These are phyloP conservation scores for Caenorhabditis sulstoni DNA, from an alignment of 2,888 invertebrate genomes.

Conservation along the genomic window DNA sequence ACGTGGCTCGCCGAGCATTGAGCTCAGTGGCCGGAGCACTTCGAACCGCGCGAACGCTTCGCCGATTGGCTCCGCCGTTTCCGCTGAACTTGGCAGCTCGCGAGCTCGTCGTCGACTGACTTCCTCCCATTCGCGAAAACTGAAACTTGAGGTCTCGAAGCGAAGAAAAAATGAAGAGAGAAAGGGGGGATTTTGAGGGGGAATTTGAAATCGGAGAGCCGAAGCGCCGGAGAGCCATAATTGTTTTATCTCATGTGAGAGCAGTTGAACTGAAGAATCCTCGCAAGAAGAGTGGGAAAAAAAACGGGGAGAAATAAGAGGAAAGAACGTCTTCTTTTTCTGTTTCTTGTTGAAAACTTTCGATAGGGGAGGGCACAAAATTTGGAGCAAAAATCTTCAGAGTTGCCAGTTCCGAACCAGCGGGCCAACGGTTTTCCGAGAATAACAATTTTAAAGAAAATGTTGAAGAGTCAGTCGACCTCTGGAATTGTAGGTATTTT, in stretches of 20 bases:
- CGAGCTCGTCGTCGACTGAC: constrained; percentile 56
- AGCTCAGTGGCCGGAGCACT: constrained; percentile 57
- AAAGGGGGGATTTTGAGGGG: background rate
- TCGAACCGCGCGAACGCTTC: constrained; percentile 47
- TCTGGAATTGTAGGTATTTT: no score
- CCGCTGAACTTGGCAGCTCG: constrained; percentile 64
- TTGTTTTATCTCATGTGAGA: constrained; percentile 41
- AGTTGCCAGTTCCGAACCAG: no score
- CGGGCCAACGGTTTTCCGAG: no score
- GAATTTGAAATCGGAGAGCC: constrained; percentile 30
- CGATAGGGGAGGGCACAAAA: no score
- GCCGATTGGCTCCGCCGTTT: constrained; percentile 35
- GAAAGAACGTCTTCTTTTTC: constrained; percentile 20
- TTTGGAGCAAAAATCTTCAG: no score
- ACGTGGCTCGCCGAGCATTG: constrained; percentile 45
- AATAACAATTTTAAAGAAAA: no score
- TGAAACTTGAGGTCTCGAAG: constrained; percentile 4
- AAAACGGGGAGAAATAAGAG: background rate
- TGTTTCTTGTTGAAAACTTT: constrained; percentile 14
- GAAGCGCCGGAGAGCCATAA: constrained; percentile 12
- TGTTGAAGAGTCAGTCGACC: no score
- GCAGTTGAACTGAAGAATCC: constrained; percentile 23
- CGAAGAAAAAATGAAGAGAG: background rate
- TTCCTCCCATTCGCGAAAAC: constrained; percentile 46
- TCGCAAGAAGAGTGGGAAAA: background rate